phyloP scores from a whole-genome alignment of 2,888 invertebrate species.

The Apeira syringaria region DNA sequence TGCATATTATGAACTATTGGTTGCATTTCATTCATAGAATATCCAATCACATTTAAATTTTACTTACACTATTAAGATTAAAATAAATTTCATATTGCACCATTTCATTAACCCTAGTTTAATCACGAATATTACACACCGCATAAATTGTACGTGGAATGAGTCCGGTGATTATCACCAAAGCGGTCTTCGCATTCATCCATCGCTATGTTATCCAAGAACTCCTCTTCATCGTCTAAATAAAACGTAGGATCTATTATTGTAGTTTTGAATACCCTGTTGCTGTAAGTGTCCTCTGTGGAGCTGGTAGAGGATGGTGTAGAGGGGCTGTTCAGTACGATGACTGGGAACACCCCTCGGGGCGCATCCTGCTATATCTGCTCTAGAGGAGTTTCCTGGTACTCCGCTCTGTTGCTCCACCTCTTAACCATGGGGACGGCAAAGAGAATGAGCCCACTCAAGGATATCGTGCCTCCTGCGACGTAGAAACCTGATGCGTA shows the following conservation, averaged over 20 bases:
- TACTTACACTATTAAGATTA: slow-evolving; percentile 19
- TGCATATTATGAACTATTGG: slow-evolving; percentile 26
- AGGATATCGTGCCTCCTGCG: slow-evolving; percentile 92
- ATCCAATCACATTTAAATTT: slow-evolving; percentile 12
- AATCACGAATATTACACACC: slow-evolving; percentile 48
- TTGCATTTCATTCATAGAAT: slow-evolving; percentile 37
- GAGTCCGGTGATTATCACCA: slow-evolving; percentile 53
- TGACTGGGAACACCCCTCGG: slow-evolving; percentile 51
- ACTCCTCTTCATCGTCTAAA: slow-evolving; percentile 49
- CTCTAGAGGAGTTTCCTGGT: slow-evolving; percentile 58
- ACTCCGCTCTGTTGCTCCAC: slow-evolving; percentile 45
- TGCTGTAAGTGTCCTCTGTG: slow-evolving; percentile 60
- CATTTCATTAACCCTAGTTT: slow-evolving; percentile 50
- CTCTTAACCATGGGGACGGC: slow-evolving; percentile 89
- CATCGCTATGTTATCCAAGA: slow-evolving; percentile 56
- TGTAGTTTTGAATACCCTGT: slow-evolving; percentile 76
- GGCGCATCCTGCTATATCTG: slow-evolving; percentile 69
- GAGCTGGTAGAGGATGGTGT: slow-evolving; percentile 61
- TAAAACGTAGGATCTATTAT: slow-evolving; percentile 62
- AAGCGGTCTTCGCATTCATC: slow-evolving; percentile 56
- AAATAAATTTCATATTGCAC: slow-evolving; percentile 50
- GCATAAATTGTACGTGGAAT: slow-evolving; percentile 69
- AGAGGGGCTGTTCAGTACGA: slow-evolving; percentile 74
- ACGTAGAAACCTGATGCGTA: slow-evolving; percentile 95
- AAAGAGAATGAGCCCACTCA: slow-evolving; percentile 95